Conservation (phyloP, 30 jellyfish, hydroid and myxozoan genomes). For the Cassiopea andromeda region DNA sequence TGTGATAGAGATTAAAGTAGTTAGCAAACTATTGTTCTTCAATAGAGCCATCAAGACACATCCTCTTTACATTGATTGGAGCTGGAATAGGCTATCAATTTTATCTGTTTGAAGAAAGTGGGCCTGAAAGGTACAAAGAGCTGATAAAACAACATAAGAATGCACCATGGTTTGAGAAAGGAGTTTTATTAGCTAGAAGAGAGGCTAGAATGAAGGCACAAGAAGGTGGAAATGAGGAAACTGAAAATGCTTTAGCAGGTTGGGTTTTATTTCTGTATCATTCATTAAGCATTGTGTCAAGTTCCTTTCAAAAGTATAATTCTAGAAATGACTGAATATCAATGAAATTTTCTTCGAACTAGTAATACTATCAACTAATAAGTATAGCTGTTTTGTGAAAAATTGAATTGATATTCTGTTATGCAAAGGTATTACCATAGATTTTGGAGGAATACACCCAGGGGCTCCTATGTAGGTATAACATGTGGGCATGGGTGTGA, state of each 20-base stretch:
- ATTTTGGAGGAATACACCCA: too few relatives aligned
- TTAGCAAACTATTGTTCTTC: background rate
- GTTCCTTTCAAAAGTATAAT: too few relatives aligned
- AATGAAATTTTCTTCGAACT: too few relatives aligned
- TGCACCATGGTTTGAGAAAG: conserved; percentile 68
- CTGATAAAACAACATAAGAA: conserved; percentile 40
- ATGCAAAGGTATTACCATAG: too few relatives aligned
- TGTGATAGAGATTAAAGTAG: background rate
- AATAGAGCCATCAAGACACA: conserved; percentile 66
- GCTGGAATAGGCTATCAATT: conserved; percentile 52
- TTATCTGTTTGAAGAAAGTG: conserved; percentile 65
- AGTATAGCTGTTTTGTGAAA: too few relatives aligned
- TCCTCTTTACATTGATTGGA: conserved; percentile 58
- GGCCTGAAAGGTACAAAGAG: conserved; percentile 50
- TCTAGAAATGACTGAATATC: too few relatives aligned
- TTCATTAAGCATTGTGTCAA: too few relatives aligned
- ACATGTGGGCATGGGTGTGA: too few relatives aligned
- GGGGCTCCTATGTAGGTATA: too few relatives aligned
- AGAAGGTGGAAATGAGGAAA: conserved; percentile 4
- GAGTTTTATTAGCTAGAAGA: conserved; percentile 60
- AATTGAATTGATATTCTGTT: too few relatives aligned
- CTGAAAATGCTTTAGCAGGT: conserved; percentile 19
- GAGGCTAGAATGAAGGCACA: conserved; percentile 25
- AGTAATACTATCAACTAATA: too few relatives aligned
- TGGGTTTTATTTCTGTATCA: too few relatives aligned